Evolutionary conservation across 2,888 invertebrate genomes (phyloP).

Genomic region (Leptura quadrifasciata): DNA sequence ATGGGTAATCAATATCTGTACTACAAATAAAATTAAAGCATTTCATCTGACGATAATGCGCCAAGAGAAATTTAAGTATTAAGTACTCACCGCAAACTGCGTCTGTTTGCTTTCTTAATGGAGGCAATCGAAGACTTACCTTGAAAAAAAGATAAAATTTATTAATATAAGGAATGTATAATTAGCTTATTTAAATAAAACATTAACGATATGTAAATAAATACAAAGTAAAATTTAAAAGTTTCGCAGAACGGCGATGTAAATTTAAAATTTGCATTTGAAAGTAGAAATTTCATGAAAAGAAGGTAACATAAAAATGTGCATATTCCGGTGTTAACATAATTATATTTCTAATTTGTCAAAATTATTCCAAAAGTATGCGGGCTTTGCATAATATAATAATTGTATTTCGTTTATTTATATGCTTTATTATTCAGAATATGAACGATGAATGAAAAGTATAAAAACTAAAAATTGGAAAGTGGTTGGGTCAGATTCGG

Average conservation of each 20-base stretch:
- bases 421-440: no score
- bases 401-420: background rate
- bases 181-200: constrained; percentile 38
- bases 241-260: constrained; percentile 32
- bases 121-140: constrained; percentile 29
- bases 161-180: constrained; percentile 30
- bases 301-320: constrained; percentile 33
- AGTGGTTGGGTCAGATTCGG: no score
- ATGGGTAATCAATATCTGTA: constrained; percentile 12
- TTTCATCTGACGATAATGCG: background rate
- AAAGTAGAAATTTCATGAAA: constrained; percentile 41
- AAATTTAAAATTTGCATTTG: constrained; percentile 38
- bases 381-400: background rate
- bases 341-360: constrained; percentile 24
- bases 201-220: constrained; percentile 43
- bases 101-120: background rate
- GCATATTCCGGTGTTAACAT: constrained; percentile 29
- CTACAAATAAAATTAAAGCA: constrained; percentile 15
- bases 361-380: background rate
- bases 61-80: constrained; percentile 6
- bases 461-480: no score
- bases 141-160: constrained; percentile 29
- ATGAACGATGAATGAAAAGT: no score
- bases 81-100: constrained; percentile 27
- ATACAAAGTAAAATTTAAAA: constrained; percentile 42